Percentiles rank a stretch among this genome's conserved stretches.
Conservation (phyloP, 2,888 invertebrate genomes). For the Aproaerema taeniolella region DNA sequence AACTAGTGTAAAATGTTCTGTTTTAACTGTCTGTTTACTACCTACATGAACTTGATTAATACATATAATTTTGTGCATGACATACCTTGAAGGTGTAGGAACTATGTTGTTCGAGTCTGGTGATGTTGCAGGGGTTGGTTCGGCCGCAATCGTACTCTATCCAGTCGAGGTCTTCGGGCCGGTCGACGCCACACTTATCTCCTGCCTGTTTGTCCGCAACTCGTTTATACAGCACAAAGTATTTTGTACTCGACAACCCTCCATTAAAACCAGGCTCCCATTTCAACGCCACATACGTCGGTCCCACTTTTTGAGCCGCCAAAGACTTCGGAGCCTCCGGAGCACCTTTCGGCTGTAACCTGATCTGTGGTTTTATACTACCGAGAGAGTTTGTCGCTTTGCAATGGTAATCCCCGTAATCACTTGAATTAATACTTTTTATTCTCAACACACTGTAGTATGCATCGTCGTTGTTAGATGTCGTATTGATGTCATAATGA, state of each 20-base stretch:
- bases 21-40: too few species aligned
- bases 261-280: conserved; percentile 97
- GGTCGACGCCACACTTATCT: conserved; percentile 47
- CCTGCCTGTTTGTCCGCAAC: conserved; percentile 70
- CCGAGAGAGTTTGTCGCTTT: conserved; percentile 91
- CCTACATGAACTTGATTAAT: too few species aligned
- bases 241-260: conserved; percentile 90
- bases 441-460: conserved; percentile 87
- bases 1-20: too few species aligned
- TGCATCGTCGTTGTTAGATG: conserved; percentile 89
- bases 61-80: too few species aligned
- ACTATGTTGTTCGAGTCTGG: conserved; percentile 90
- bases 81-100: conserved; percentile 90
- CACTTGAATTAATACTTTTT: conserved; percentile 85
- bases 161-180: conserved; percentile 80
- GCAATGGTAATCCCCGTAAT: conserved; percentile 95
- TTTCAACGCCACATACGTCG: conserved; percentile 86
- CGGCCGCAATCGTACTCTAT: conserved; percentile 91
- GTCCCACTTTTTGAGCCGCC: conserved; percentile 84
- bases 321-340: conserved; percentile 90
- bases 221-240: conserved; percentile 89
- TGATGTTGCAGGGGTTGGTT: conserved; percentile 92
- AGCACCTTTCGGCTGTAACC: conserved; percentile 90
- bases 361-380: conserved; percentile 84
- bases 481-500: conserved; percentile 90